Conservation (phyloP, 2,113 vertebrate genomes). For the Tychaedon coryphoeus region DNA sequence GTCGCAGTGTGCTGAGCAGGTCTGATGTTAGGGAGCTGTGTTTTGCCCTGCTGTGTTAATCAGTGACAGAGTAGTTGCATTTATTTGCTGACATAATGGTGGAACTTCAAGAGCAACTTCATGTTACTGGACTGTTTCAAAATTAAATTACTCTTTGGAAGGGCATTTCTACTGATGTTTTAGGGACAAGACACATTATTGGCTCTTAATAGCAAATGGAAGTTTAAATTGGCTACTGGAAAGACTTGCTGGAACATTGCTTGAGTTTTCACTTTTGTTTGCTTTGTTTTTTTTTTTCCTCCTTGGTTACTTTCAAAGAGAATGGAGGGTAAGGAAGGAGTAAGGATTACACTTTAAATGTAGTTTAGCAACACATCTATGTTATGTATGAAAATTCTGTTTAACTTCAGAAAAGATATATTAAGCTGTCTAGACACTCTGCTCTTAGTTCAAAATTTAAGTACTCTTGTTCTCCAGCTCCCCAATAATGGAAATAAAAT, state of each 20-base stretch:
- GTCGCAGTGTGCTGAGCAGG: not conserved
- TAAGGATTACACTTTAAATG: not conserved
- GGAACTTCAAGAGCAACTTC: not conserved
- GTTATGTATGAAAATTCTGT: not conserved
- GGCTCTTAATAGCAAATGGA: not conserved
- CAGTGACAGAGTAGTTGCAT: not conserved
- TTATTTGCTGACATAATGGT: not conserved
- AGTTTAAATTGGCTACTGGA: not conserved
- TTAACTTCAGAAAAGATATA: conserved; percentile 1
- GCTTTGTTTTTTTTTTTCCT: not conserved
- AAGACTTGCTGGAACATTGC: not conserved
- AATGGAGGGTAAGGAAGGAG: not conserved
- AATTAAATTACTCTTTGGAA: not conserved
- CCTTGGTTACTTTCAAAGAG: not conserved
- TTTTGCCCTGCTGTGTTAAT: not conserved
- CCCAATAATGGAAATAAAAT: conserved; percentile 25
- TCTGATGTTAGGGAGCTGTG: not conserved
- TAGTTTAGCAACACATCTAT: not conserved
- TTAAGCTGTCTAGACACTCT: not conserved
- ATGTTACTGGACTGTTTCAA: not conserved
- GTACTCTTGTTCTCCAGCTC: not conserved
- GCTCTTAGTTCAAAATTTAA: not conserved
- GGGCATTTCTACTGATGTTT: not conserved
- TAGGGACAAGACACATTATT: not conserved
- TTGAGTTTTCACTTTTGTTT: not conserved